Evolutionary conservation across 1,140 invertebrate genomes (phyloP).

Genomic region (Ganaspis sp.): DNA sequence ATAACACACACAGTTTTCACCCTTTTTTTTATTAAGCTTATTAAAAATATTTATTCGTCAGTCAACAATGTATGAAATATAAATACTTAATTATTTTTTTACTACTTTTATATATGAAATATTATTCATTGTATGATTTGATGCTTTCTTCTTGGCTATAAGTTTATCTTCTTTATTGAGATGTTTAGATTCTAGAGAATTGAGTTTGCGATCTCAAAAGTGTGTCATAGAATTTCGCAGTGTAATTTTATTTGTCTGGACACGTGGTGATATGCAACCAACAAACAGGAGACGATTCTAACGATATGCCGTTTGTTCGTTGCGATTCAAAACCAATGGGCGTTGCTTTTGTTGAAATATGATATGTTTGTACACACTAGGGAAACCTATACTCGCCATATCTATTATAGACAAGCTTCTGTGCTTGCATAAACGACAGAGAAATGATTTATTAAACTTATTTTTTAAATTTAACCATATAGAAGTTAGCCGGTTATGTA

Average conservation of each 20-base stretch:
- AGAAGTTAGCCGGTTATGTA: no score
- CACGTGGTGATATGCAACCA: constrained; percentile 10
- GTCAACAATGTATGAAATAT: no score
- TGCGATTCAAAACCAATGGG: constrained; percentile 65
- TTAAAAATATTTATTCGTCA: no score
- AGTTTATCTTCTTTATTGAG: neutral
- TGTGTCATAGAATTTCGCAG: neutral
- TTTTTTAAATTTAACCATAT: neutral
- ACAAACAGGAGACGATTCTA: constrained; percentile 42
- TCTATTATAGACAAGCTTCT: constrained; percentile 14
- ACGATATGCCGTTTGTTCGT: constrained; percentile 35
- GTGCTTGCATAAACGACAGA: constrained; percentile 13
- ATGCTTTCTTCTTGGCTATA: no score
- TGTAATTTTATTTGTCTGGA: neutral
- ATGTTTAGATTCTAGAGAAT: neutral
- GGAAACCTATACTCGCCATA: neutral
- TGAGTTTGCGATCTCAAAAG: neutral
- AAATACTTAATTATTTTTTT: no score
- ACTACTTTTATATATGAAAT: no score
- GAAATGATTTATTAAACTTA: neutral
- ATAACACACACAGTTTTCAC: no score
- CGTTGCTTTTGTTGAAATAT: constrained; percentile 66
- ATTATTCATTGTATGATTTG: no score
- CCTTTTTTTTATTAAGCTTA: no score
- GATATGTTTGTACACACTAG: constrained; percentile 62